Evolutionary conservation across 1,140 invertebrate genomes (phyloP).

Genomic region (Hyles euphorbiae): DNA sequence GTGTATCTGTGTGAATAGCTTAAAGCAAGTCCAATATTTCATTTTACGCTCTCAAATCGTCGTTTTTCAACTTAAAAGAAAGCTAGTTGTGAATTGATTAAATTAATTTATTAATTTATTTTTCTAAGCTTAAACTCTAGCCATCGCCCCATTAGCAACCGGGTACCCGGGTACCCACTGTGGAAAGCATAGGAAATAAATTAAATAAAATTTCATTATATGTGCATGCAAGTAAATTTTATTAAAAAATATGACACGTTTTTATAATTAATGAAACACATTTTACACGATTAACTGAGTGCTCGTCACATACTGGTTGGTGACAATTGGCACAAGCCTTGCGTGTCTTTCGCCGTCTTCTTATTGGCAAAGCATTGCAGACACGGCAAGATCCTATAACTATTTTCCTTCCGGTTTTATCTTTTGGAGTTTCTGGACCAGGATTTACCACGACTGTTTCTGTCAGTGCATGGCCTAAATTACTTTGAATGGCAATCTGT

Average conservation of each 20-base stretch:
- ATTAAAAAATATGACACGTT: conserved; percentile 10
- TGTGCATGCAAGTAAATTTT: conserved; percentile 1
- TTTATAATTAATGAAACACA: conserved; percentile 9
- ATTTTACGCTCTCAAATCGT: conserved; percentile 10
- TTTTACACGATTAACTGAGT: conserved; percentile 1
- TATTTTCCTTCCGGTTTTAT: conserved; percentile 9
- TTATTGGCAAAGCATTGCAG: conserved; percentile 11
- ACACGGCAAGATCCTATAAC: conserved; percentile 9
- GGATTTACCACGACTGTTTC: conserved; percentile 4
- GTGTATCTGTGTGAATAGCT: conserved; percentile 10
- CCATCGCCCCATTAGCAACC: conserved; percentile 4
- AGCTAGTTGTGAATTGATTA: not conserved
- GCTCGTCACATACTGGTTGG: conserved; percentile 7
- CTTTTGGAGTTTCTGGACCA: conserved; percentile 3
- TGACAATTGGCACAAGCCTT: conserved; percentile 9
- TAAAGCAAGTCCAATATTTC: conserved; percentile 2
- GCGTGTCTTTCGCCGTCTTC: conserved; percentile 6
- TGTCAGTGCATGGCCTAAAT: conserved; percentile 5
- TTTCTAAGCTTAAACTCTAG: conserved; percentile 2
- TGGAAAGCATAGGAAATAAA: conserved; percentile 4
- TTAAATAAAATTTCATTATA: not conserved
- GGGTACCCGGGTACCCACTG: conserved; percentile 5
- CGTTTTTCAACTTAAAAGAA: conserved; percentile 6
- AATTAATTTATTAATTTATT: not conserved
- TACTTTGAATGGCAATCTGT: conserved; percentile 5